Conservation (phyloP, 2,113 vertebrate species). For the Sterna hirundo region DNA sequence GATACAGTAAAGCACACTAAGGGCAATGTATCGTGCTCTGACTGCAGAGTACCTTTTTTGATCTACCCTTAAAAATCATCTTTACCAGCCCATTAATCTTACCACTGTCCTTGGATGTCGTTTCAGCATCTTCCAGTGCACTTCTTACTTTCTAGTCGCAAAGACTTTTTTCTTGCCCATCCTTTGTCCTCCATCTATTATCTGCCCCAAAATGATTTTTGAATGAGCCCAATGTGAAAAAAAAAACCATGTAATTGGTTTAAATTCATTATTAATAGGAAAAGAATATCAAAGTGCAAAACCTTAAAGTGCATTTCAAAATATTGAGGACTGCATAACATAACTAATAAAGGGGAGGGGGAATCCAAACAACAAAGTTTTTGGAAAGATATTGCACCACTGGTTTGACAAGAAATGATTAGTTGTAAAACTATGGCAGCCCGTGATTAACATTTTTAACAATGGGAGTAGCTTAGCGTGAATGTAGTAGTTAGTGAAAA, state of each 20-base stretch:
- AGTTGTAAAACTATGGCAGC: background rate
- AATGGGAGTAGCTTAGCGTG: background rate
- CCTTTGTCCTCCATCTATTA: background rate
- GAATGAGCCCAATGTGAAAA: background rate
- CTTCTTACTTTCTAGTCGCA: background rate
- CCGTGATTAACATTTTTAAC: background rate
- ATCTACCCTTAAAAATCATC: background rate
- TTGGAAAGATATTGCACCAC: background rate
- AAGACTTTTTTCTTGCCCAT: background rate
- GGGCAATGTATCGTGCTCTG: background rate
- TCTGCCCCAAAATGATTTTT: background rate
- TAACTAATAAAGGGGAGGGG: background rate
- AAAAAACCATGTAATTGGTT: background rate
- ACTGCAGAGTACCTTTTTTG: too few species aligned
- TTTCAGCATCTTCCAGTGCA: background rate
- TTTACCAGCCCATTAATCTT: background rate
- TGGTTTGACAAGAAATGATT: background rate
- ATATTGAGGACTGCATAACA: background rate
- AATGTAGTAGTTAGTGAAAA: background rate
- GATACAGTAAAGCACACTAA: background rate
- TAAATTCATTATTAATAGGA: background rate
- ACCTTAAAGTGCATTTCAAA: background rate
- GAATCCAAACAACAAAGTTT: background rate
- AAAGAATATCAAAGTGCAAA: background rate
- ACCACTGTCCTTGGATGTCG: too few species aligned